phyloP scores from a whole-genome alignment of 2,888 invertebrate species.

The Platycheirus albimanus region DNA sequence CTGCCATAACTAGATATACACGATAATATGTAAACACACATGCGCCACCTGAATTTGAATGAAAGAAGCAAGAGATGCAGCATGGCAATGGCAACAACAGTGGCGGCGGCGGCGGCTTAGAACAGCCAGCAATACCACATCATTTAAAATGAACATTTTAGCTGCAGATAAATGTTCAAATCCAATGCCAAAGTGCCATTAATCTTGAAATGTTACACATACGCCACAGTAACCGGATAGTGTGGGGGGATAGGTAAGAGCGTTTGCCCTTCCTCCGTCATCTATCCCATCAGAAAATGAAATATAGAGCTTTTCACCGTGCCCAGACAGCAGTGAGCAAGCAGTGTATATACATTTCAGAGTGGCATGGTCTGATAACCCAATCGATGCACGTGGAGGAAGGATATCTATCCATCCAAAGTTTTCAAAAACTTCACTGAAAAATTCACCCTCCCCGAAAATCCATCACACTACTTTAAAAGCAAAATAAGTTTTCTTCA shows the following conservation, averaged over 20 bases:
- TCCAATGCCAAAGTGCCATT: slow-evolving; percentile 51
- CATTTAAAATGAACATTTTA: slow-evolving; percentile 5
- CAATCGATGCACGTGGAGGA: neutral
- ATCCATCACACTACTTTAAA: neutral
- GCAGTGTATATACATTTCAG: too few species aligned
- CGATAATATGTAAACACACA: neutral
- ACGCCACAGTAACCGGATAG: slow-evolving; percentile 31
- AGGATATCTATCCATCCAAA: neutral
- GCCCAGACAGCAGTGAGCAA: too few species aligned
- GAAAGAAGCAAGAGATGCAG: slow-evolving; percentile 6
- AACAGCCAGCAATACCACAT: slow-evolving; percentile 14
- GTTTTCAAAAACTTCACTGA: neutral
- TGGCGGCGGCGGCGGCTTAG: neutral
- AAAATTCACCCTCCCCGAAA: neutral
- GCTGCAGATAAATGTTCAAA: slow-evolving; percentile 43
- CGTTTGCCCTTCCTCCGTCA: neutral
- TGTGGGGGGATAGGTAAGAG: neutral
- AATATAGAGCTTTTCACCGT: neutral
- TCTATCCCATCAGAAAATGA: neutral
- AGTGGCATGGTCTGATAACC: neutral
- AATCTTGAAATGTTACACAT: slow-evolving; percentile 65
- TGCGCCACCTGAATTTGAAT: slow-evolving; percentile 3
- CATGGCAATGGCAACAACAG: too few species aligned
- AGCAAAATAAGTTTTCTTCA: slow-evolving; percentile 15
- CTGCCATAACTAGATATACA: neutral